Base-by-base conservation (phyloP, 2,888 invertebrate species). In the Galerucella calmariensis region DNA sequence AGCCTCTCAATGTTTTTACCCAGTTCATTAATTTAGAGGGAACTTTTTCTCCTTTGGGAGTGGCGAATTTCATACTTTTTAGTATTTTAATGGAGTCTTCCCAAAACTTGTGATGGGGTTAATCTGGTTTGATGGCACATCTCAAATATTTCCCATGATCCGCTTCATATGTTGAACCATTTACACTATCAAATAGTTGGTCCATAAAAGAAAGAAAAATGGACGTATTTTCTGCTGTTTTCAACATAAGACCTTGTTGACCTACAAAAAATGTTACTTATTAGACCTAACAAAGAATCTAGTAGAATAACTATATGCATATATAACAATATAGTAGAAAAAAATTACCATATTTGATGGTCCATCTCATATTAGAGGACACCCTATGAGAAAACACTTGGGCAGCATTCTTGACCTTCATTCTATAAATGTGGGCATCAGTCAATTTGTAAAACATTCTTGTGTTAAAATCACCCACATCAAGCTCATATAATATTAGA, bases 321-420 rank as follows among this genome's bases (percentile, higher is more conserved):
- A 14, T 4, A 51, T 0, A 51, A 51, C 14, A 51, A 14, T n/a
- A n/a, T 51, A 51, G n/a, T 51, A 51, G 51, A 51, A 51, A n/a
- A 51, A 5, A 51, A 14, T 62, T 35, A 62, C 62, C 62, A 62
- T 27, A 0, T 62, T 44, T 62, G 14, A 16, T 16, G 9, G 62
- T 62, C 62, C 62, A 62, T 62, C 62, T 9, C 16, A 62, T n/a
- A 41, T 41, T 62, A 35, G 62, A 62, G 14, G 62, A 62, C n/a
- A 35, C 62, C 16, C 44, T 35, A 10, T 62, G 62, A 14, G 62
- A 62, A 62, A 62, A 62, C 24, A 61, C 61, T 20, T 61, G 61
- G 4, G 61, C 61, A 12, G 61, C 61, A 61, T 20, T n/a, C 24
- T 61, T 61, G 4, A 24, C 61, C 61, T 61, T 61, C 24, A 61